Base-by-base conservation (phyloP, 2,113 vertebrate species). In the Alligator mississippiensis region DNA sequence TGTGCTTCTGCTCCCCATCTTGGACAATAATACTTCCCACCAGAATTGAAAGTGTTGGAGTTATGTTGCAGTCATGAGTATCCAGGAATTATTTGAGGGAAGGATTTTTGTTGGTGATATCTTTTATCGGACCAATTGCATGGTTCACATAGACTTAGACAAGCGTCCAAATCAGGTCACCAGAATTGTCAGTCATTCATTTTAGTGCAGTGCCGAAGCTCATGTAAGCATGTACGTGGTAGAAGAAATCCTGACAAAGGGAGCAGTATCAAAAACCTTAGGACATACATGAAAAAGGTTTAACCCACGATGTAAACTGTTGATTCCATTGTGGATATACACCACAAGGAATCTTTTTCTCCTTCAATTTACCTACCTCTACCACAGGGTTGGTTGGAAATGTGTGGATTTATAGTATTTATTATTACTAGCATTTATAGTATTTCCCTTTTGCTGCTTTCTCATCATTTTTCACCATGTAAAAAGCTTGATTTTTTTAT, bases 381-480 rank as follows among this genome's bases (percentile, higher is more conserved):
- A 59, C n/a, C 28, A 3, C 9, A 66, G 27, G 27, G 14, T 13
- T 66, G 16, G 63, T 66, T 15, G n/a, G 28, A 17, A 66, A 66
- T 9, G n/a, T n/a, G 15, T 66, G 64, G 12, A 94, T 95, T 93
- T 94, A 96, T 82, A 94, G 91, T 89, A 75, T 77, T 93, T 59
- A 80, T 96, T 92, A 82, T 82, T 89, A 93, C 82, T 15, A 25
- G 21, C 19, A 59, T 91, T 97, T 96, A 95, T 0, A 4, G 79
- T 81, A 58, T 96, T 96, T 97, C 92, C 90, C 94, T 77, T 60
- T 62, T 87, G 92, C 84, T 96, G 84, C 90, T 96, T 93, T 75
- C 7, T 47, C 90, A 94, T 96, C 94, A 94, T 89, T 93, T 93
- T 96, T 94, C 96, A 89, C 94, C 19, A 62, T 89, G 87, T 97